Evolutionary conservation across 2,888 invertebrate species (phyloP).

Genomic region (Criorhina ranunculi): DNA sequence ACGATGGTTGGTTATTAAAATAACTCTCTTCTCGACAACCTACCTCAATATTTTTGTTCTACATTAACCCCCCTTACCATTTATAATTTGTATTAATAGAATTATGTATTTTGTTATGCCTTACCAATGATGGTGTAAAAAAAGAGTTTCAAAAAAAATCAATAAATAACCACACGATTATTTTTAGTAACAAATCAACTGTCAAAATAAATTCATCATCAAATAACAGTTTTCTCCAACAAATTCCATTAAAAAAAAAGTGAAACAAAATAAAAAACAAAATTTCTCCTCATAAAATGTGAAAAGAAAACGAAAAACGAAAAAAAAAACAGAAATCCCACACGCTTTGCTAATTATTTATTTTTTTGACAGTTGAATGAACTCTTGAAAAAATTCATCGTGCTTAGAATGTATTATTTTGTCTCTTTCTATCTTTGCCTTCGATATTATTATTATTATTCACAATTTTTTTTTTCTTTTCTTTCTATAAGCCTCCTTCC

Average conservation of each 20-base stretch:
- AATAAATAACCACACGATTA: no score
- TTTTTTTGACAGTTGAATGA: constrained; percentile 83
- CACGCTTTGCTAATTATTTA: constrained; percentile 64
- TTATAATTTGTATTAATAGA: constrained; percentile 1
- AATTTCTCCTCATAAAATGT: constrained; percentile 3
- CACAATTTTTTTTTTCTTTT: constrained; percentile 22
- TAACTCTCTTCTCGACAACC: constrained; percentile 23
- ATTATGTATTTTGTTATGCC: neutral
- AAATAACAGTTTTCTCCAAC: constrained; percentile 15
- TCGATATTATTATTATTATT: constrained; percentile 64
- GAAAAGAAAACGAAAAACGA: constrained; percentile 11
- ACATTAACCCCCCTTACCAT: constrained; percentile 21
- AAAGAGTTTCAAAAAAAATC: no score
- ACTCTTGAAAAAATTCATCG: constrained; percentile 76
- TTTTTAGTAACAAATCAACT: neutral
- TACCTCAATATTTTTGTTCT: constrained; percentile 63
- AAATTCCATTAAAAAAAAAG: constrained; percentile 3
- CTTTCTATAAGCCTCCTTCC: no score
- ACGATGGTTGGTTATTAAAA: constrained; percentile 8
- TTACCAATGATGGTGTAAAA: no score
- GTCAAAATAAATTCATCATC: constrained; percentile 5
- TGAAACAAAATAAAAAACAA: neutral
- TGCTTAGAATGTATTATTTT: constrained; percentile 16
- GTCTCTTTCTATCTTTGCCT: constrained; percentile 25
- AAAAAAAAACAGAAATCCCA: constrained; percentile 40